These are phyloP conservation scores for Micrastur ruficollis DNA, from an alignment of 2,797 vertebrate genomes.

Conservation along the genomic window DNA sequence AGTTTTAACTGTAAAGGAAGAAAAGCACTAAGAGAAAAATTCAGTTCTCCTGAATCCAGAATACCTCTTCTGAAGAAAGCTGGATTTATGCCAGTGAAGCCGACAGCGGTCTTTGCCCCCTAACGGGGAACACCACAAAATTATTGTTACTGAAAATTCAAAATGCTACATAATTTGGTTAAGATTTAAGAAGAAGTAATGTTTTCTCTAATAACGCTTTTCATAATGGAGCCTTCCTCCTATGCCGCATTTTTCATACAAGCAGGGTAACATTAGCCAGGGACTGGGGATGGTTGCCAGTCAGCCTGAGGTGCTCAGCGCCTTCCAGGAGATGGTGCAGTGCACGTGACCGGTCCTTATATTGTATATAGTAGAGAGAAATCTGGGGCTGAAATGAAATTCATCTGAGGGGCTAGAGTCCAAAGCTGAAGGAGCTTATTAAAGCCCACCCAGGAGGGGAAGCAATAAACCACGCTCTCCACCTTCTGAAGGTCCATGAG, in stretches of 20 bases:
- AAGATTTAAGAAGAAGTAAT: background rate
- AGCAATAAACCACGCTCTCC: background rate
- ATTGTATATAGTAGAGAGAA: background rate
- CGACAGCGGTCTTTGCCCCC: background rate
- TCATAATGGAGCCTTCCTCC: background rate
- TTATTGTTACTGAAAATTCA: background rate
- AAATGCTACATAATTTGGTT: background rate
- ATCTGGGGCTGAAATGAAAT: background rate
- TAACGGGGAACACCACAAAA: background rate
- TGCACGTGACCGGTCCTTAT: background rate
- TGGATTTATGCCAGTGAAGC: background rate
- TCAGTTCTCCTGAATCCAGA: background rate
- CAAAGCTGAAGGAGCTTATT: background rate
- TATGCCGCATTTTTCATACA: background rate
- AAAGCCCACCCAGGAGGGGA: background rate
- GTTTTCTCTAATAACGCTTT: constrained; percentile 4
- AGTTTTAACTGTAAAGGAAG: background rate
- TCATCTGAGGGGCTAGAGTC: background rate
- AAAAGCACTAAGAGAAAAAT: background rate
- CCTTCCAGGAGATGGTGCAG: background rate
- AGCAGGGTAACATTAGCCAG: background rate
- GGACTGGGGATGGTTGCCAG: background rate
- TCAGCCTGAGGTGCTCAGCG: background rate
- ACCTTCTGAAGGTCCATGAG: background rate
- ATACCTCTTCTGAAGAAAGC: background rate